Evolutionary conservation across 2,888 invertebrate species (phyloP).

Genomic region (Stenichneumon culpator): DNA sequence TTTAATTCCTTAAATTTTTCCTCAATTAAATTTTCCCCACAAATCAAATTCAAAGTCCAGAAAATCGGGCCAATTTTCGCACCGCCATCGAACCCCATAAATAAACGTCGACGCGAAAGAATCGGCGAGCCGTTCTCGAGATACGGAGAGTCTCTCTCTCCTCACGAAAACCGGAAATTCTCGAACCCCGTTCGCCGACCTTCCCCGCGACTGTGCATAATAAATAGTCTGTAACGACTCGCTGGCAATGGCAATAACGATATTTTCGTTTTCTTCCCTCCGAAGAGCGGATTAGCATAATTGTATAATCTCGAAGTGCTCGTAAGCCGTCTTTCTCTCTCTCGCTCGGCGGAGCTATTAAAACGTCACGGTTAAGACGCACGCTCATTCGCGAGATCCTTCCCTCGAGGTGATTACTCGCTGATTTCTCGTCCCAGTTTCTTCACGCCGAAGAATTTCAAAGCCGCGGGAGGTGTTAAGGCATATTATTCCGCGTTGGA

Average conservation of each 20-base stretch:
- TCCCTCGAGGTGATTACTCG: slow-evolving; percentile 30
- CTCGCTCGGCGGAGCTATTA: slow-evolving; percentile 9
- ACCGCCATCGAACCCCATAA: background rate
- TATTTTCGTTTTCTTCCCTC: slow-evolving; percentile 27
- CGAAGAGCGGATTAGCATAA: slow-evolving; percentile 5
- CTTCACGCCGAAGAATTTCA: slow-evolving; percentile 41
- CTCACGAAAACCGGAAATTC: background rate
- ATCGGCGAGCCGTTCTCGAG: background rate
- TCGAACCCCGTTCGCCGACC: background rate
- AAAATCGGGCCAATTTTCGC: background rate
- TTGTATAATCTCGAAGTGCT: slow-evolving; percentile 26
- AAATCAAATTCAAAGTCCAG: too few species aligned
- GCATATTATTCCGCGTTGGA: slow-evolving; percentile 25
- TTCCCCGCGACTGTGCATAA: background rate
- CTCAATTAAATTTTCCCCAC: background rate
- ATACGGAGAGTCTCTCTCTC: background rate
- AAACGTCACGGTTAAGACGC: slow-evolving; percentile 36
- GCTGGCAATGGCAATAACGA: slow-evolving; percentile 5
- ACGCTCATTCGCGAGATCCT: slow-evolving; percentile 4
- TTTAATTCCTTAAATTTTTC: background rate
- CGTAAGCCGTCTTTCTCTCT: background rate
- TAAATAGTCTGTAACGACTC: slow-evolving; percentile 7
- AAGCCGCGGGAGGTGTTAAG: slow-evolving; percentile 13
- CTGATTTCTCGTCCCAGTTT: slow-evolving; percentile 47
- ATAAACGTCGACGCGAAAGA: background rate